These are phyloP conservation scores for Oplegnathus fasciatus DNA, from an alignment of 2,113 vertebrate species.

Conservation along the genomic window DNA sequence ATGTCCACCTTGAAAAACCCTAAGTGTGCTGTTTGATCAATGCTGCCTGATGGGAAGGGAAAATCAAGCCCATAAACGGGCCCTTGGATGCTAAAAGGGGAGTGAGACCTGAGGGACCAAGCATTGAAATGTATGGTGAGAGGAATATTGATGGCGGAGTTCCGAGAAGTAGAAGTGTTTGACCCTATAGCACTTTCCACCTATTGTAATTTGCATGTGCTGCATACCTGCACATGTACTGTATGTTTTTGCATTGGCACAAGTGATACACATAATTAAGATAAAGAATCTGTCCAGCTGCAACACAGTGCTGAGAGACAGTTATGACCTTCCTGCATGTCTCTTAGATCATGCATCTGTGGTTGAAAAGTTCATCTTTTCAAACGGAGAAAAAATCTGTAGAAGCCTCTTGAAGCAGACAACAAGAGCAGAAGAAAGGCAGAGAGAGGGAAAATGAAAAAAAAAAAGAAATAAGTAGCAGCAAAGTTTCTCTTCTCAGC, in stretches of 20 bases:
- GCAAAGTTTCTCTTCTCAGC: conserved; percentile 74
- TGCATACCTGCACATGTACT: conserved; percentile 14
- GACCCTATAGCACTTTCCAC: conserved; percentile 70
- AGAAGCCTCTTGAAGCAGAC: conserved; percentile 51
- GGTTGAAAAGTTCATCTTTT: conserved; percentile 79
- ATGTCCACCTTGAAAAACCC: conserved; percentile 84
- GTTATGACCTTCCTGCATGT: conserved; percentile 71
- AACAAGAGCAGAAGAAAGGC: conserved; percentile 59
- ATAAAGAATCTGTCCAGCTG: conserved; percentile 42
- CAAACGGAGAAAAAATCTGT: conserved; percentile 49
- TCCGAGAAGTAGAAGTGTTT: conserved; percentile 80
- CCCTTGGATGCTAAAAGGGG: conserved; percentile 84
- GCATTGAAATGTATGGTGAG: conserved; percentile 78
- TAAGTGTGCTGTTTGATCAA: conserved; percentile 85
- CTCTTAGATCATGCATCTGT: conserved; percentile 56
- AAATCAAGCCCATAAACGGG: conserved; percentile 85
- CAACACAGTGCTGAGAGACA: conserved; percentile 52
- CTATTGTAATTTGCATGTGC: conserved; percentile 36
- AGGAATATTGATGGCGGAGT: conserved; percentile 77
- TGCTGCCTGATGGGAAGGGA: conserved; percentile 83
- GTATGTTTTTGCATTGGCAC: background rate
- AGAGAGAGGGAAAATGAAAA: conserved; percentile 19
- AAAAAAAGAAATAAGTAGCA: conserved; percentile 60
- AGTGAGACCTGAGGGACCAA: conserved; percentile 76
- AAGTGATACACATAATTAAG: conserved; percentile 47